These are phyloP conservation scores for Protophormia terraenovae DNA, from an alignment of 2,888 invertebrate genomes.

Conservation along the genomic window DNA sequence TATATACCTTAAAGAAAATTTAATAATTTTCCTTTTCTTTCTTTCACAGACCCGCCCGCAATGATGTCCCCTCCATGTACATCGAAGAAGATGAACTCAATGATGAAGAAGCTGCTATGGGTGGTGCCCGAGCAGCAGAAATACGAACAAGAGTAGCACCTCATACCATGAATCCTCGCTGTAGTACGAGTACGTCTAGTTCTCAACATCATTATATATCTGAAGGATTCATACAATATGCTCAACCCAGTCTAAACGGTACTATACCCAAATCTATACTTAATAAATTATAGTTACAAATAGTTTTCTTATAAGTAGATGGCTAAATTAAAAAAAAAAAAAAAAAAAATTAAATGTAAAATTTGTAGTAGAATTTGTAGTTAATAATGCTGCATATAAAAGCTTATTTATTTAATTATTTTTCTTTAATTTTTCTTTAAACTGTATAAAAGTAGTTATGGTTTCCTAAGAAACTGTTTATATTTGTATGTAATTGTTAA, in stretches of 20 bases:
- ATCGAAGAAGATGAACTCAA: constrained; percentile 81
- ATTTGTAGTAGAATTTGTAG: constrained; percentile 38
- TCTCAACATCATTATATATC: constrained; percentile 81
- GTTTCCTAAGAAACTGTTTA: not conserved
- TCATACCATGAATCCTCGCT: constrained; percentile 69
- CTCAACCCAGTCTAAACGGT: constrained; percentile 82
- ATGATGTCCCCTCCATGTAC: constrained; percentile 82
- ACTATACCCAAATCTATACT: constrained; percentile 81
- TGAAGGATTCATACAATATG: constrained; percentile 82
- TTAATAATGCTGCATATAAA: constrained; percentile 7
- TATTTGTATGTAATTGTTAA: not conserved
- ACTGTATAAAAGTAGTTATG: not conserved
- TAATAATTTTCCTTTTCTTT: not conserved
- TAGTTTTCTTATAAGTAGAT: not conserved
- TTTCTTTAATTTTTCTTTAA: too few relatives aligned
- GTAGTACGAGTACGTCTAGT: constrained; percentile 72
- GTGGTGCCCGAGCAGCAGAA: constrained; percentile 74
- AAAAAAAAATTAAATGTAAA: not conserved
- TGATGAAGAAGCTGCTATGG: constrained; percentile 78
- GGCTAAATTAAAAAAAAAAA: not conserved
- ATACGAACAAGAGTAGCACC: constrained; percentile 76
- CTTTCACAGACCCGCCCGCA: constrained; percentile 80
- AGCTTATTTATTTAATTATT: not conserved
- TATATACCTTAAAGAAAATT: not conserved
- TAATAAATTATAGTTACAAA: constrained; percentile 77